Percentiles rank a stretch among this genome's conserved stretches.
Evolutionary conservation across 2,113 vertebrate genomes (phyloP).

Genomic region (Phylloscopus trochiloides): DNA sequence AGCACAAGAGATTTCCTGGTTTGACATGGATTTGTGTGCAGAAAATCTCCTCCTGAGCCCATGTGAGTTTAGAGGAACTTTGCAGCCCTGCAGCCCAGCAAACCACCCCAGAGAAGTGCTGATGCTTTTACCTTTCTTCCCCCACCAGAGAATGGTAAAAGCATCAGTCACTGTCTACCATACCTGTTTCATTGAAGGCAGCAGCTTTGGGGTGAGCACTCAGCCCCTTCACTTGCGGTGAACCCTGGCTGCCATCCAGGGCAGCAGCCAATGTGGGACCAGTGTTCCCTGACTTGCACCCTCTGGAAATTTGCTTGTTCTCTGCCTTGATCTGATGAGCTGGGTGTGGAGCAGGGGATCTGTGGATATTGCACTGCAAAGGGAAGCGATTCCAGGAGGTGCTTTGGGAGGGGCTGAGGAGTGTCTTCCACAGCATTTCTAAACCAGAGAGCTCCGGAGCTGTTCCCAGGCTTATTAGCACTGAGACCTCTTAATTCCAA

Average conservation of each 20-base stretch:
- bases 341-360: background rate
- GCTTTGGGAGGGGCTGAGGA: background rate
- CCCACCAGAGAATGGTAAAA: background rate
- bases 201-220: background rate
- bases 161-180: background rate
- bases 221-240: background rate
- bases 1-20: background rate
- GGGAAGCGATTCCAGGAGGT: background rate
- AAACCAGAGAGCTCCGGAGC: background rate
- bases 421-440: background rate
- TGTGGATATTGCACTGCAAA: background rate
- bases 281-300: background rate
- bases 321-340: background rate
- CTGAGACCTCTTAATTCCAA: constrained; percentile 25
- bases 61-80: background rate
- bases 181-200: background rate
- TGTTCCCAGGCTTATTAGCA: background rate
- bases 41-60: background rate
- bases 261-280: accelerated
- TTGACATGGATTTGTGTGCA: background rate
- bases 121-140: background rate
- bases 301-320: background rate
- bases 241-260: background rate
- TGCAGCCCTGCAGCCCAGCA: background rate
- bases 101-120: background rate